Conservation (phyloP, 2,888 invertebrate species). For the Agonopterix heracliana region DNA sequence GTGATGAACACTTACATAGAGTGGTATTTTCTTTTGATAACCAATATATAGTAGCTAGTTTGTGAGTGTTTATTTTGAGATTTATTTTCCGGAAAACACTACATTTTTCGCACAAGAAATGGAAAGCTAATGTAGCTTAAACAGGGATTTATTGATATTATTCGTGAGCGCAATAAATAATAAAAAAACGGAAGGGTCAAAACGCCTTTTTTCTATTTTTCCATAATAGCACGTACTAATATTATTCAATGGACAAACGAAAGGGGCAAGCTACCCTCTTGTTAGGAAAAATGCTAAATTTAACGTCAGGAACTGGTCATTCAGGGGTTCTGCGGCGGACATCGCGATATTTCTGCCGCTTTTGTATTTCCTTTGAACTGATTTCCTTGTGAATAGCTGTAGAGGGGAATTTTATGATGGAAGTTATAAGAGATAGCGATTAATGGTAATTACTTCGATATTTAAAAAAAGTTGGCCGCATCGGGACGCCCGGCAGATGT, state of each 20-base stretch:
- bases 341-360: constrained; percentile 59
- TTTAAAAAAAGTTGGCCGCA: too few relatives aligned
- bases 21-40: neutral
- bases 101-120: constrained; percentile 9
- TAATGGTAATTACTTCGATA: neutral
- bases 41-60: too few relatives aligned
- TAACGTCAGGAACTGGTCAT: constrained; percentile 53
- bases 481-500: too few relatives aligned
- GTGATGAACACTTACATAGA: constrained; percentile 10
- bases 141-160: constrained; percentile 62
- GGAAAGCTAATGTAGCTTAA: constrained; percentile 61
- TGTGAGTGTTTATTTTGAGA: too few relatives aligned
- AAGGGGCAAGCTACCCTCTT: constrained; percentile 43
- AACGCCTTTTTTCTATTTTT: constrained; percentile 46
- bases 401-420: constrained; percentile 25
- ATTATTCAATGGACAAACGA: constrained; percentile 52
- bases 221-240: constrained; percentile 46
- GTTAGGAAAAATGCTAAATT: constrained; percentile 49
- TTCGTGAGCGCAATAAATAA: constrained; percentile 56
- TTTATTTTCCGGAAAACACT: constrained; percentile 9
- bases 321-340: constrained; percentile 61
- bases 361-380: constrained; percentile 63
- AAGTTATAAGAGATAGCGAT: constrained; percentile 16
- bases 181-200: constrained; percentile 54
- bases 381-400: constrained; percentile 59